Evolutionary conservation across 2,797 vertebrate species (phyloP).

Genomic region (Syngnathus acus): DNA sequence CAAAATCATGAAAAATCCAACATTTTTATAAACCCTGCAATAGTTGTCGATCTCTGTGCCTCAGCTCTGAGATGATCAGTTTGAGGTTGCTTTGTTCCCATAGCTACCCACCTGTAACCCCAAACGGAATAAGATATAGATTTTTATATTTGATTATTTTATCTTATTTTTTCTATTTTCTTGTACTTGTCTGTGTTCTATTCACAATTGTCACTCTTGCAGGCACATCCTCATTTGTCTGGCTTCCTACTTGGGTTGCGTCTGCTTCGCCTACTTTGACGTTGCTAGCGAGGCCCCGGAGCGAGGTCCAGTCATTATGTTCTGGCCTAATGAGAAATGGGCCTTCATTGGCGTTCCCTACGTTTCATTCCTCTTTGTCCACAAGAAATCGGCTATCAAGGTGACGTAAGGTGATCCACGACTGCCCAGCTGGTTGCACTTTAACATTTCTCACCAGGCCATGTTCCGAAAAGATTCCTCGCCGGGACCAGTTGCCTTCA

Average conservation of each 20-base stretch:
- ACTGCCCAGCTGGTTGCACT: constrained; percentile 3
- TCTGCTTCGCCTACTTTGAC: constrained; percentile 96
- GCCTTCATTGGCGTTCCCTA: constrained; percentile 96
- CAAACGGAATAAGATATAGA: neutral
- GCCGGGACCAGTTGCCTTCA: neutral
- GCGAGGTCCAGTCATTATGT: constrained; percentile 91
- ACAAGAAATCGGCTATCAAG: constrained; percentile 84
- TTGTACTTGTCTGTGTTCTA: neutral
- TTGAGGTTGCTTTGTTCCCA: neutral
- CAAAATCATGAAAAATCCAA: too few relatives aligned
- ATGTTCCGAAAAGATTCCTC: neutral
- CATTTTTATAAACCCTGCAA: too few relatives aligned
- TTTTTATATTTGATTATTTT: neutral
- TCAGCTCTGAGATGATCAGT: neutral
- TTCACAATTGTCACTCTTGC: constrained; percentile 11
- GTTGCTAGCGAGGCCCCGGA: constrained; percentile 91
- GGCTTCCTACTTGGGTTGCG: constrained; percentile 90
- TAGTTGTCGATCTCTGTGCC: too few relatives aligned
- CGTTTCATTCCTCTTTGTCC: constrained; percentile 84
- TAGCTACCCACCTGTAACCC: neutral
- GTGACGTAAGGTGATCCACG: constrained; percentile 71
- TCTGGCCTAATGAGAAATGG: constrained; percentile 98
- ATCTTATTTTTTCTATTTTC: neutral
- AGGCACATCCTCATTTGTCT: constrained; percentile 98
- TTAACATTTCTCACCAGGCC: neutral